Conservation (phyloP, 2,113 vertebrate genomes). For the Chelonoidis abingdonii region DNA sequence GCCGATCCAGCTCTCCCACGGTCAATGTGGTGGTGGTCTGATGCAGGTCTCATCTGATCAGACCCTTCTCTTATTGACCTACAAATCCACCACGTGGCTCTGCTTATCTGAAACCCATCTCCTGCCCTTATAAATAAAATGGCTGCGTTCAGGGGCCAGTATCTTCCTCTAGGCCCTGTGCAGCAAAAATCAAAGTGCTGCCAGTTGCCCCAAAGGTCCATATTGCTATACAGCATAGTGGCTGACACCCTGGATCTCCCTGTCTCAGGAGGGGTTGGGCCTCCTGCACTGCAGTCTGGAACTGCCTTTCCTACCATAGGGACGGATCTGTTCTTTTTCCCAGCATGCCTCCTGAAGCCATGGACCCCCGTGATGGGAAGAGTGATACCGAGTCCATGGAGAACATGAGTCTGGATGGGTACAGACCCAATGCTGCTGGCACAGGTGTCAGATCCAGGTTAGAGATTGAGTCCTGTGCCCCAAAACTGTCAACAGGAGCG, state of each 20-base stretch:
- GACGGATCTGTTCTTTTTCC: conserved; percentile 65
- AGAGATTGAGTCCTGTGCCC: background rate
- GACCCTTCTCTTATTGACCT: background rate
- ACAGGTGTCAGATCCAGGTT: conserved; percentile 80
- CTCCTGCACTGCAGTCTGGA: background rate
- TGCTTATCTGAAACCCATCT: background rate
- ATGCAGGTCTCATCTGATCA: background rate
- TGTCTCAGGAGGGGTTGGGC: accelerated
- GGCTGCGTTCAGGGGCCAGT: background rate
- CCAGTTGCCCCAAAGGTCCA: background rate
- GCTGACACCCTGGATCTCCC: background rate
- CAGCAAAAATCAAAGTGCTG: background rate
- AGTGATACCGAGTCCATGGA: conserved; percentile 87
- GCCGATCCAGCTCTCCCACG: background rate
- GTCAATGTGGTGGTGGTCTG: background rate
- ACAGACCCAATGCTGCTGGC: conserved; percentile 64
- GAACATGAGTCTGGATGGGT: conserved; percentile 83
- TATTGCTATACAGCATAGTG: background rate
- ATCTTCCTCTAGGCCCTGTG: background rate
- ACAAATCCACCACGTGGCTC: background rate
- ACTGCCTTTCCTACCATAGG: background rate
- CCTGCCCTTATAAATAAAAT: background rate
- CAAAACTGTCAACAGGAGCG: background rate
- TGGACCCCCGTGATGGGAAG: conserved; percentile 71
- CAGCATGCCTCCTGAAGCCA: conserved; percentile 75